Evolutionary conservation across 2,113 vertebrate genomes (phyloP).

Genomic region (Tricholaema leucomelas): DNA sequence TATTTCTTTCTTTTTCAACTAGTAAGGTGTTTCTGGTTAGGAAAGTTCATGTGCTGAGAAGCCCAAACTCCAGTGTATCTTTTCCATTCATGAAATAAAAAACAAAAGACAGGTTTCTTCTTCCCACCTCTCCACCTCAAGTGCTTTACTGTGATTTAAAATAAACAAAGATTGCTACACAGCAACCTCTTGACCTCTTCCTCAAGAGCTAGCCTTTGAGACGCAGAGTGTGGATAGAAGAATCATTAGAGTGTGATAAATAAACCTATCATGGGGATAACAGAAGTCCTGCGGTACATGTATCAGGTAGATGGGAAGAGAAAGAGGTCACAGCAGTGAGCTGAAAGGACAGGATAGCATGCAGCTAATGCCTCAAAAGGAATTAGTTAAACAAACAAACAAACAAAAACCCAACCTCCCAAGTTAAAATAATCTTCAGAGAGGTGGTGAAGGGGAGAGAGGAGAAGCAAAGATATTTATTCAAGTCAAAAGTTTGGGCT

Average conservation of each 20-base stretch:
- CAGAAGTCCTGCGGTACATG: constrained; percentile 1
- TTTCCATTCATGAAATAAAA: not conserved
- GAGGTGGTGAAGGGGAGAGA: not conserved
- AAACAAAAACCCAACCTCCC: not conserved
- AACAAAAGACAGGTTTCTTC: not conserved
- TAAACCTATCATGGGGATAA: constrained; percentile 36
- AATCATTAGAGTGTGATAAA: constrained; percentile 66
- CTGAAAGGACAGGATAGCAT: not conserved
- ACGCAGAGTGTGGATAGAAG: not conserved
- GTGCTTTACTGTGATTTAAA: constrained; percentile 39
- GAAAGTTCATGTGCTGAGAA: not conserved
- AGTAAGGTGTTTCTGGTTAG: not conserved
- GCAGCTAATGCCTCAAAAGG: not conserved
- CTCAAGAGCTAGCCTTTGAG: not conserved
- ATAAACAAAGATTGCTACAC: constrained; percentile 62
- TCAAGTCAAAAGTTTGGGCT: not conserved
- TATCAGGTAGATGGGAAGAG: constrained; percentile 1
- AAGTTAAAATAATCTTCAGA: not conserved
- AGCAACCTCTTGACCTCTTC: constrained; percentile 37
- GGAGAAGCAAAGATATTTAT: not conserved
- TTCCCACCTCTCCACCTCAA: not conserved
- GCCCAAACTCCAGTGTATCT: not conserved
- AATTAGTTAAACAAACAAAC: not conserved
- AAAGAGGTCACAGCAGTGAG: not conserved
- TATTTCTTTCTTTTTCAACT: not conserved